These are phyloP conservation scores for Hydrotaea diabolus DNA, from an alignment of 2,888 invertebrate genomes.

Conservation along the genomic window DNA sequence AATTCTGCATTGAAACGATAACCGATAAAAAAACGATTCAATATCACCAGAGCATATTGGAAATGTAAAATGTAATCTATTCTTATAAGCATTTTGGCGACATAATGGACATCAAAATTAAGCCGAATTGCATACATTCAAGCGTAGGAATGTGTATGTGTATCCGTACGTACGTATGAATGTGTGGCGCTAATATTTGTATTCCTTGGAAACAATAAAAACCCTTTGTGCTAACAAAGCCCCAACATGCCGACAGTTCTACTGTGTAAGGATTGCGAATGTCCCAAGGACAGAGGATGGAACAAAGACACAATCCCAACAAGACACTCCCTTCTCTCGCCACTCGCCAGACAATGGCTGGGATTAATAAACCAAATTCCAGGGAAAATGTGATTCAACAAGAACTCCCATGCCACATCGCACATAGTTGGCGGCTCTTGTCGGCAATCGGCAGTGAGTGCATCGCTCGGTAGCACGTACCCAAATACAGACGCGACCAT, in stretches of 20 bases:
- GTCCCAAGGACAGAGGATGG: background rate
- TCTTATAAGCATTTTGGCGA: conserved; percentile 25
- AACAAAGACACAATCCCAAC: conserved; percentile 27
- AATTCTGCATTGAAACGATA: no score
- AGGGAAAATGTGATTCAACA: background rate
- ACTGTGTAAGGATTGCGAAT: background rate
- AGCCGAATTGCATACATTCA: conserved; percentile 15
- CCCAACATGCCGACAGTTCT: background rate
- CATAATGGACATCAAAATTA: conserved; percentile 12
- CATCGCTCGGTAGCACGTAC: background rate
- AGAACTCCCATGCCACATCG: background rate
- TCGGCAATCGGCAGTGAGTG: background rate
- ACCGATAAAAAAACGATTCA: no score
- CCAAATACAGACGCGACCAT: background rate
- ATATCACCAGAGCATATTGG: background rate
- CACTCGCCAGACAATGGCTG: background rate
- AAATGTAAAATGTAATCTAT: background rate
- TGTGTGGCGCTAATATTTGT: background rate
- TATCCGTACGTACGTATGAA: no score
- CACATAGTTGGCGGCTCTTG: background rate
- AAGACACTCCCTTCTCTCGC: background rate
- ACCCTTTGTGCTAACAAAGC: background rate
- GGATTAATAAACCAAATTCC: conserved; percentile 36
- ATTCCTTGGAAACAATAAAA: conserved; percentile 1
- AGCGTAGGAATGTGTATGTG: background rate